Conservation (phyloP, 2,113 vertebrate species). For the Glaucomys volans region DNA sequence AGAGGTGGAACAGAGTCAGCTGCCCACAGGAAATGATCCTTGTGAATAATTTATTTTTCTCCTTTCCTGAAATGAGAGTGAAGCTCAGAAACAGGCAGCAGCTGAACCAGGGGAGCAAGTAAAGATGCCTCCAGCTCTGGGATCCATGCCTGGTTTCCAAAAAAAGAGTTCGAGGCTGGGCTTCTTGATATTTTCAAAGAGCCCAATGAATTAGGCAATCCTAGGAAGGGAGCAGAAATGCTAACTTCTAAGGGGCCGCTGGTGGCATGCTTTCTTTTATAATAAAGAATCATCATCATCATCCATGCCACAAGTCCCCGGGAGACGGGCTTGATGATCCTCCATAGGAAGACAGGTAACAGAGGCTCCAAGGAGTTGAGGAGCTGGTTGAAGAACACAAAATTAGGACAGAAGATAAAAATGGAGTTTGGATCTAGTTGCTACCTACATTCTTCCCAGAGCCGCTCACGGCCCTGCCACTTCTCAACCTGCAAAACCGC, state of each 20-base stretch:
- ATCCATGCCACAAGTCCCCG: background rate
- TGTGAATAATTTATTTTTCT: background rate
- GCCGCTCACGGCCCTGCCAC: background rate
- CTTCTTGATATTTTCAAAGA: constrained; percentile 15
- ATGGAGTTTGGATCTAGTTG: background rate
- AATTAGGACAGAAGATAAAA: background rate
- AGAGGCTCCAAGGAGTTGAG: background rate
- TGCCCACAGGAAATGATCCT: background rate
- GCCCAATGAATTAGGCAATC: background rate
- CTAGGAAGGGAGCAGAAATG: background rate
- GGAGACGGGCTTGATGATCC: background rate
- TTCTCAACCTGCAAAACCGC: background rate
- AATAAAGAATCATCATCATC: background rate
- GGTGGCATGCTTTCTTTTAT: background rate
- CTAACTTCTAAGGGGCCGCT: background rate
- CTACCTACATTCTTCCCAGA: background rate
- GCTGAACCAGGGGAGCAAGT: background rate
- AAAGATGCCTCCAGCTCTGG: background rate
- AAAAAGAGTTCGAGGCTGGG: background rate
- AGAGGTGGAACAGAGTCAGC: background rate
- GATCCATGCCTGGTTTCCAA: background rate
- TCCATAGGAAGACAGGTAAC: background rate
- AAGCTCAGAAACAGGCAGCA: background rate
- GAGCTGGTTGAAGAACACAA: background rate
- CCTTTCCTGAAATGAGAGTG: constrained; percentile 5